phyloP scores from a whole-genome alignment of 2,888 invertebrate species.

The Callinectes sapidus region DNA sequence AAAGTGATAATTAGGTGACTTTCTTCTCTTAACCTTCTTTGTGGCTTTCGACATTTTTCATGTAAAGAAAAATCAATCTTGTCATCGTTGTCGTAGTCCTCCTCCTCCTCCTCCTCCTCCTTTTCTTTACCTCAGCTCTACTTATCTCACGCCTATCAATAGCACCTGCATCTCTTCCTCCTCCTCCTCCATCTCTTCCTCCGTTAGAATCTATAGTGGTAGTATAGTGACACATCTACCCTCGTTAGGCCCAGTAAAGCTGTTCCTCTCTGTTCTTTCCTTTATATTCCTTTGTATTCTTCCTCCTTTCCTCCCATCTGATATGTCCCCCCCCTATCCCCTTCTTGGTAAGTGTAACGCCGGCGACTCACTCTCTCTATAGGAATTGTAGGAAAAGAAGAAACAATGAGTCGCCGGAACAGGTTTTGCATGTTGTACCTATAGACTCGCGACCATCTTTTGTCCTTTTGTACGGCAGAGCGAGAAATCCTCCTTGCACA shows the following conservation, averaged over 20 bases:
- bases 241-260: too few species aligned
- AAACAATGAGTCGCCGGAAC: neutral
- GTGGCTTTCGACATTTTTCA: neutral
- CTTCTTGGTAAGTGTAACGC: neutral
- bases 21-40: neutral
- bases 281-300: too few species aligned
- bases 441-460: constrained; percentile 7
- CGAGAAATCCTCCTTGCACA: neutral
- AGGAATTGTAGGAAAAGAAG: neutral
- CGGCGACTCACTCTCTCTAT: neutral
- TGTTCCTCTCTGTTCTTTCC: too few species aligned
- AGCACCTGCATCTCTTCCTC: neutral
- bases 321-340: neutral
- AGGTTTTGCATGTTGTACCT: constrained; percentile 17
- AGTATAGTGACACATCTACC: too few species aligned
- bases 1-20: neutral
- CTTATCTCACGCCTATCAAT: neutral
- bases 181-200: neutral
- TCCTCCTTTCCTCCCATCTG: constrained; percentile 1
- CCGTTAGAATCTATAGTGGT: too few species aligned
- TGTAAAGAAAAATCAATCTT: neutral
- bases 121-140: neutral
- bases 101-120: neutral
- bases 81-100: neutral
- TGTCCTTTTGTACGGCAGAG: neutral